Conservation (phyloP, 2,797 vertebrate genomes). For the Gymnocypris eckloni region DNA sequence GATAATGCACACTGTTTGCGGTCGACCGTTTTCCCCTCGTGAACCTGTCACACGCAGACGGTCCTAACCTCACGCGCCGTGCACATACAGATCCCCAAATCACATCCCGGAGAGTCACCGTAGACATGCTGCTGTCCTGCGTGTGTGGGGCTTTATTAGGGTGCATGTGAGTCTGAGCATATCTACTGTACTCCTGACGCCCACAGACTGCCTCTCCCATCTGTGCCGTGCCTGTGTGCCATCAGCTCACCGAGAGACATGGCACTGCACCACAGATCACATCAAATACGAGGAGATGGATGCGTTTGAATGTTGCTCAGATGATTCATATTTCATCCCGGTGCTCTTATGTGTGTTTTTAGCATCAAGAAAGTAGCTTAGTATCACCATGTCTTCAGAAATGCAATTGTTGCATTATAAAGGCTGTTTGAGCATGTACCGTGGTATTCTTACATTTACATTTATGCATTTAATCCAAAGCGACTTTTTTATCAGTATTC, state of each 20-base stretch:
- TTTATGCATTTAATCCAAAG: too few species aligned
- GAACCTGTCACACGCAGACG: background rate
- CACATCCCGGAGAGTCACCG: background rate
- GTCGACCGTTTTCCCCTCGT: background rate
- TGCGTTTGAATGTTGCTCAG: background rate
- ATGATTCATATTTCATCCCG: background rate
- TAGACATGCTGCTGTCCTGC: background rate
- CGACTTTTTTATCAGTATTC: too few species aligned
- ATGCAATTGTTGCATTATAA: background rate
- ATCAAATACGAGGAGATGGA: background rate
- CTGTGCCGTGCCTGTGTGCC: conserved; percentile 24
- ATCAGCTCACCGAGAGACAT: conserved; percentile 44
- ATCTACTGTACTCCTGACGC: conserved; percentile 33
- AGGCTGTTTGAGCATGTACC: background rate
- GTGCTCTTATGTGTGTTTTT: background rate
- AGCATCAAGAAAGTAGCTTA: background rate
- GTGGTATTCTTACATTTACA: background rate
- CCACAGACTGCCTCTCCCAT: conserved; percentile 38
- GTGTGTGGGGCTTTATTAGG: background rate
- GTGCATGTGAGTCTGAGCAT: background rate
- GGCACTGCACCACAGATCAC: conserved; percentile 26
- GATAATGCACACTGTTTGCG: background rate
- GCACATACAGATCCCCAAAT: background rate
- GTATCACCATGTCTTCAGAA: background rate
- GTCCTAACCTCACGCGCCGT: background rate